Evolutionary conservation across 1,140 invertebrate species (phyloP), one percentile per base, ranked within the genome.

Genomic region (Oncopodura yosiiana): DNA sequence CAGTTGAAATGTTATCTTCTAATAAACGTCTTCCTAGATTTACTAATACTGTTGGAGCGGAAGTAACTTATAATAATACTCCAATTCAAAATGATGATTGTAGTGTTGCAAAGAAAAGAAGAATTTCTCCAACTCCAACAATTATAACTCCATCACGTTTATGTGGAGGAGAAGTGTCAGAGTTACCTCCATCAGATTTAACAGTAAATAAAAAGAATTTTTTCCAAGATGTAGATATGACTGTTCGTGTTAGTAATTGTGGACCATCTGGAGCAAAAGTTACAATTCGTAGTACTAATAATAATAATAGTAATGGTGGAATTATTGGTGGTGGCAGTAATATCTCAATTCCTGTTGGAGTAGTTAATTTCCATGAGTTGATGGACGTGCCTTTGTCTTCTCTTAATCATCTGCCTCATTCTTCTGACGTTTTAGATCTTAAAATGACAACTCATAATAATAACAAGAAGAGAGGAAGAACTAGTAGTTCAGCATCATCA

Each of bases 121-220:
- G 58, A 18, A 23, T 63, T 4, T 63, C 62, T 16, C 62, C 62
- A 2, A 58, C 58, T 14, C n/a, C n/a, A n/a, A n/a, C n/a, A n/a
- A n/a, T n/a, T n/a, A n/a, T n/a, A n/a, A n/a, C n/a, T n/a, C 61
- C 61, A 18, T 42, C 34, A 1, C 26, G 60, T 23, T 44, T 63
- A 21, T 63, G 58, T 45, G 62, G 62, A 5, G 58, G 62, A 3
- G 62, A 63, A 39, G 58, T 63, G 2, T 56, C 62, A 1, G 62
- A 63, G 30, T 36, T 63, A 9, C 53, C 61, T 16, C 6, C 39
- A 34, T 14, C 8, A 16, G 9, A 29, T 8, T 16, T 26, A 19
- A n/a, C 14, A 27, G 3, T 3, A 23, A 21, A 36, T 6, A 19
- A 49, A 48, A 54, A 43, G 24, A 44, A 48, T n/a, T 49, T 48